These are phyloP conservation scores for Phataginus tetradactyla DNA, from an alignment of 2,797 vertebrate species.

Conservation along the genomic window DNA sequence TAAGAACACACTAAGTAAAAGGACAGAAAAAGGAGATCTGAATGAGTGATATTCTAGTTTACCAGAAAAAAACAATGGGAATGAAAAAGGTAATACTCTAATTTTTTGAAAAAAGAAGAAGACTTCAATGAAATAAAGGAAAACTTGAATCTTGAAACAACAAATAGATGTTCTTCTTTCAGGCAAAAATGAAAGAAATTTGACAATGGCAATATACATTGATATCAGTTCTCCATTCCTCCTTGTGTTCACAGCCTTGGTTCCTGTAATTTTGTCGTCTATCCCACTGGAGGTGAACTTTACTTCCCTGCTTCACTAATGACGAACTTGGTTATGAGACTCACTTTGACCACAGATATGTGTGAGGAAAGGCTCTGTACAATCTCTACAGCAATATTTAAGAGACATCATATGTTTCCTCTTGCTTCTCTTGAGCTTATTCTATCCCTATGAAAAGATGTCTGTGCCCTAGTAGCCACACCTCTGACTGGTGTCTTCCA, in stretches of 20 bases:
- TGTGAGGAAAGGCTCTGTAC: not conserved
- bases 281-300: not conserved
- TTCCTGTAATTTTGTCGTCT: not conserved
- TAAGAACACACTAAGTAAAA: not conserved
- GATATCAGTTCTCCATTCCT: not conserved
- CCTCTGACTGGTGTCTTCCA: not conserved
- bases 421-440: not conserved
- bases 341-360: not conserved
- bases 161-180: not conserved
- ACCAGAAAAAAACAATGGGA: not conserved
- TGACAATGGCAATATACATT: not conserved
- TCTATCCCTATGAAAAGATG: not conserved
- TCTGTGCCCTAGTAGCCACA: not conserved
- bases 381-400: not conserved
- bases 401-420: not conserved
- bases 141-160: not conserved
- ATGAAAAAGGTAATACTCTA: not conserved
- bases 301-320: fast-evolving
- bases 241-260: not conserved
- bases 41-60: not conserved
- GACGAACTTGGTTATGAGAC: not conserved
- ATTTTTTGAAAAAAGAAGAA: not conserved
- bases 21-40: not conserved
- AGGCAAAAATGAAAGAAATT: not conserved
- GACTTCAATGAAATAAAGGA: not conserved